Conservation (phyloP, 1,140 invertebrate species). For the Drosophila pectinifera region DNA sequence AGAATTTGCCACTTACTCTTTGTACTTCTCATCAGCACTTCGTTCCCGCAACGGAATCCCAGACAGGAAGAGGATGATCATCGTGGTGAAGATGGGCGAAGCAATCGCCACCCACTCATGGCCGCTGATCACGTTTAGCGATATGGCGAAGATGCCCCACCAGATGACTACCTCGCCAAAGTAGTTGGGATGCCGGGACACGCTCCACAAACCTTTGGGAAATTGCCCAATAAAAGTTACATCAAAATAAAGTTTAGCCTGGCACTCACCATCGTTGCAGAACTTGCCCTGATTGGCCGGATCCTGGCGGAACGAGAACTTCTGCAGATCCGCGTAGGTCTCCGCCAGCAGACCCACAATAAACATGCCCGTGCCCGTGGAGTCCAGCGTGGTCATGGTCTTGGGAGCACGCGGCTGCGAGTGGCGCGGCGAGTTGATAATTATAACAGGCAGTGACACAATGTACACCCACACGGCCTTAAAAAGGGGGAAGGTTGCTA, state of each 20-base stretch:
- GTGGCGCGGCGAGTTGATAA: conserved; percentile 94
- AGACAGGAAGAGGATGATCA: conserved; percentile 95
- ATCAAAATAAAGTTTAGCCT: not conserved
- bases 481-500: too few species aligned
- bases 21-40: conserved; percentile 94
- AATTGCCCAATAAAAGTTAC: not conserved
- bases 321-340: conserved; percentile 95
- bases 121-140: conserved; percentile 93
- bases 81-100: conserved; percentile 94
- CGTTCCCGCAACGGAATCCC: conserved; percentile 94
- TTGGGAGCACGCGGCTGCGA: conserved; percentile 91
- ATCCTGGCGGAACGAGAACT: conserved; percentile 95
- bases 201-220: conserved; percentile 91
- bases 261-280: conserved; percentile 92
- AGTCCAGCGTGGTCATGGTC: conserved; percentile 93
- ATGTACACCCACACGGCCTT: conserved; percentile 97
- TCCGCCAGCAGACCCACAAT: conserved; percentile 93
- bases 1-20: conserved; percentile 88
- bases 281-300: conserved; percentile 94
- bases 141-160: conserved; percentile 97
- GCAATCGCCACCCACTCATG: conserved; percentile 93
- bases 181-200: conserved; percentile 97
- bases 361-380: conserved; percentile 93
- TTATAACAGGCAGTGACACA: conserved; percentile 95
- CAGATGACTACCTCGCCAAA: conserved; percentile 97